Evolutionary conservation across 2,888 invertebrate species (phyloP), one percentile per base, ranked within the genome.

Genomic region (Beris chalybata): DNA sequence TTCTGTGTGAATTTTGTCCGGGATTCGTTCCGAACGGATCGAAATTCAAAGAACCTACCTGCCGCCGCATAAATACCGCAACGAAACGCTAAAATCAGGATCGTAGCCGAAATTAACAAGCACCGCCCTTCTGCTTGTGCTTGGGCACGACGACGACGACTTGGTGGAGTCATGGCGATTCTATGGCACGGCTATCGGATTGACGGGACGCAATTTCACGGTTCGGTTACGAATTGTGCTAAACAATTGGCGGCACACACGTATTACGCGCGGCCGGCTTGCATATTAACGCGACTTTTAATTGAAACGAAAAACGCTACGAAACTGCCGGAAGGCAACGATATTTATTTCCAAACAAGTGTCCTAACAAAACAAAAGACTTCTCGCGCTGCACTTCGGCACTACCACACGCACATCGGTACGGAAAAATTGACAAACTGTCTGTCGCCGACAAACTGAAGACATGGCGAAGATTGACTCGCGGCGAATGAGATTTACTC

Each of bases 121-220:
- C 70, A 69, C 71, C 71, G 69, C 69, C 69, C 69, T 63, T 63
- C 52, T 52, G 52, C 12, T 52, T 43, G 63, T 22, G 43, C 52
- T 61, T 61, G 61, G 61, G 50, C 15, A 22, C 61, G 50, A 50
- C 22, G 22, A 22, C 22, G 22, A 22, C 22, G 22, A 22, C 22
- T 22, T 22, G 38, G 32, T 50, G 61, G 61, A 61, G 61, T 38
- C 61, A 61, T 61, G 61, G 61, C 61, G 61, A 61, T 43, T 59
- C 58, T 61, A 61, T 61, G 61, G 61, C 61, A 61, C 61, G 61
- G 52, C 38, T 38, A 50, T 43, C 50, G 52, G 61, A 32, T 43
- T 50, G 43, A 61, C 52, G 50, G 52, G 52, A 61, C 38, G 32
- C 13, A 9, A 52, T 32, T 29, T 61, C 38, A 3, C 38, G 38